These are phyloP conservation scores for Parnassius mnemosyne DNA, from an alignment of 2,888 invertebrate genomes.

Conservation along the genomic window DNA sequence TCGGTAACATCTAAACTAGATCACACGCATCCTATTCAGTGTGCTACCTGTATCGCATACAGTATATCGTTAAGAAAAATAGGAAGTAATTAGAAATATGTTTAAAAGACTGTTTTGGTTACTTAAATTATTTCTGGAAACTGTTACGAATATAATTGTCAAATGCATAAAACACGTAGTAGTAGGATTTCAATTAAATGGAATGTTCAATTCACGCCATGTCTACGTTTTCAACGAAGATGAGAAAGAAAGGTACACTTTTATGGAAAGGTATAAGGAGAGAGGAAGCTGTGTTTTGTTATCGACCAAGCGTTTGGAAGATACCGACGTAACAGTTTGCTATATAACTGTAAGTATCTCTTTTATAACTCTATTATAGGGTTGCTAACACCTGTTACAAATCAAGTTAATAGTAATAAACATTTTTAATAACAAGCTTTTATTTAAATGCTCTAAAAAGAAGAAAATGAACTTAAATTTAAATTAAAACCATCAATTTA, in stretches of 20 bases:
- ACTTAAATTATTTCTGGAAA: conserved; percentile 15
- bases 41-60: background rate
- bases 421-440: too few species aligned
- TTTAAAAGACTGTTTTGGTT: conserved; percentile 12
- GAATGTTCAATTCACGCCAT: conserved; percentile 6
- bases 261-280: background rate
- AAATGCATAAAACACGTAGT: conserved; percentile 10
- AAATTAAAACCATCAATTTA: too few species aligned
- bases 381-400: background rate
- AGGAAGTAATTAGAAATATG: background rate
- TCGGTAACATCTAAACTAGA: conserved; percentile 7
- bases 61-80: conserved; percentile 8
- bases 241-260: conserved; percentile 1
- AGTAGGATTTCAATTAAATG: conserved; percentile 6
- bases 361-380: background rate
- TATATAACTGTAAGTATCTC: conserved; percentile 7
- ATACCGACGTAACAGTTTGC: conserved; percentile 1
- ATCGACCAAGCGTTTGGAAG: conserved; percentile 14
- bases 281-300: conserved; percentile 19
- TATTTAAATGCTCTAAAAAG: too few species aligned
- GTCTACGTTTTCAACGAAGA: conserved; percentile 17
- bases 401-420: too few species aligned
- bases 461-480: too few species aligned
- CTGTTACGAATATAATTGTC: conserved; percentile 8
- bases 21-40: conserved; percentile 6